Percentiles rank a stretch among this genome's conserved stretches.
Conservation (phyloP, 2,797 vertebrate species). For the Phyllotis vaccarum region DNA sequence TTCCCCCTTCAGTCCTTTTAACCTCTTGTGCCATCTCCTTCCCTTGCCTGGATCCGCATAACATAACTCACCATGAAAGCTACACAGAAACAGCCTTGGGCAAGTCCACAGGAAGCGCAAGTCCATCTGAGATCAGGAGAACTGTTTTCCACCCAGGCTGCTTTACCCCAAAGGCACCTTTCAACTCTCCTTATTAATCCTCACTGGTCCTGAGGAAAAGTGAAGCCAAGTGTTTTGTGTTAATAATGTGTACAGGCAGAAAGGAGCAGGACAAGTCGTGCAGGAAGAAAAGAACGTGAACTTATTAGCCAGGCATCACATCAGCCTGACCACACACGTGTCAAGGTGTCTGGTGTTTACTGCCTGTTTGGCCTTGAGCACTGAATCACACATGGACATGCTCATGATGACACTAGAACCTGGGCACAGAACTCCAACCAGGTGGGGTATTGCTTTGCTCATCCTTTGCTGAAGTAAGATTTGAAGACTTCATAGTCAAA, state of each 20-base stretch:
- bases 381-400: accelerated
- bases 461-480: not conserved
- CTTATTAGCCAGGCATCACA: not conserved
- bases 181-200: conserved; percentile 62
- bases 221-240: not conserved
- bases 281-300: not conserved
- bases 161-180: conserved; percentile 11
- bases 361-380: accelerated
- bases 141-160: not conserved
- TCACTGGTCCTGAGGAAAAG: conserved; percentile 34
- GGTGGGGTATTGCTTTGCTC: not conserved
- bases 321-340: not conserved
- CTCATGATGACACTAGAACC: not conserved
- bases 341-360: accelerated
- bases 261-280: not conserved
- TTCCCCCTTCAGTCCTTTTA: conserved; percentile 74
- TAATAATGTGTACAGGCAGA: not conserved
- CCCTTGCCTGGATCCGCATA: conserved; percentile 60
- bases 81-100: conserved; percentile 56
- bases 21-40: conserved; percentile 73
- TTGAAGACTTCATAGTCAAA: not conserved
- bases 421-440: not conserved
- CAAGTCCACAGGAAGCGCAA: conserved; percentile 70
- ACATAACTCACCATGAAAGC: conserved; percentile 63
- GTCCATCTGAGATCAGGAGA: conserved; percentile 39